Conservation (phyloP, 2,113 vertebrate genomes). For the Litocranius walleri region DNA sequence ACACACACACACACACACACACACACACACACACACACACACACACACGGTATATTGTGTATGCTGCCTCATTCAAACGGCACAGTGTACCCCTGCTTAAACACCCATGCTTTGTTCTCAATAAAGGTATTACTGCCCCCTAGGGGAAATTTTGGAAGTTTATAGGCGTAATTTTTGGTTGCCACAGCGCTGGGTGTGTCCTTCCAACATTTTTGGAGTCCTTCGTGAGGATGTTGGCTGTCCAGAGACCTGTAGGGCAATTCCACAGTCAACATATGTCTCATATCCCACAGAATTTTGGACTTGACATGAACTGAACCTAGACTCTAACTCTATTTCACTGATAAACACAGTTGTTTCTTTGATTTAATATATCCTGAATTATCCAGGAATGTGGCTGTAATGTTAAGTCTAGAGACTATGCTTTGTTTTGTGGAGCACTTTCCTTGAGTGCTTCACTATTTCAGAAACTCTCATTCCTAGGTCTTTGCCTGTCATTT, state of each 20-base stretch:
- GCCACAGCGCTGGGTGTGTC: background rate
- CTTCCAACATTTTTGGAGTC: background rate
- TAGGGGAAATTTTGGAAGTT: constrained; percentile 30
- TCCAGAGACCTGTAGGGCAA: background rate
- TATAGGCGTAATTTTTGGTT: background rate
- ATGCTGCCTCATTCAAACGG: background rate
- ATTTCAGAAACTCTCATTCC: background rate
- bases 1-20: background rate
- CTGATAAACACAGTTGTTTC: background rate
- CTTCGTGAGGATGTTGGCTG: background rate
- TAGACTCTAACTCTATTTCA: constrained; percentile 34
- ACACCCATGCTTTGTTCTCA: background rate
- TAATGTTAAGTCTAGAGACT: background rate
- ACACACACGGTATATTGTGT: background rate
- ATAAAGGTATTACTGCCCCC: constrained; percentile 25
- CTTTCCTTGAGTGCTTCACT: background rate
- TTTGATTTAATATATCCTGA: background rate
- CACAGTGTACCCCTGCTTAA: background rate
- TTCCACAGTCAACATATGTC: background rate
- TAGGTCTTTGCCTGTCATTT: constrained; percentile 2
- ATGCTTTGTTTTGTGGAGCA: background rate
- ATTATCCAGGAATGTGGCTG: constrained; percentile 20
- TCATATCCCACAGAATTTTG: background rate
- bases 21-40: background rate
- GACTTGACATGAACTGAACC: background rate